Evolutionary conservation across 2,888 invertebrate species (phyloP).

Genomic region (Drosophila neonasuta): DNA sequence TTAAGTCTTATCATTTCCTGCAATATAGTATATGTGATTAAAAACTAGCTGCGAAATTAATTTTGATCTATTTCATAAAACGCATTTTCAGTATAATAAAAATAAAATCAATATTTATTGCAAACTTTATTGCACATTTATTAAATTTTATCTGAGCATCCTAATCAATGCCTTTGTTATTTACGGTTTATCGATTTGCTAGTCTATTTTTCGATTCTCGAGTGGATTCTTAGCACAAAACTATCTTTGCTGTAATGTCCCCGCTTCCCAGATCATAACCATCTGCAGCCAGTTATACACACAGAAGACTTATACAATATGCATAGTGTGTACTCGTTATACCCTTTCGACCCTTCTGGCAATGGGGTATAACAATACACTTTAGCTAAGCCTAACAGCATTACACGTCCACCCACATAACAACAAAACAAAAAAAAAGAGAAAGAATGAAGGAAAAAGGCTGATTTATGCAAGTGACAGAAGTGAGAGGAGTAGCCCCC

Average conservation of each 20-base stretch:
- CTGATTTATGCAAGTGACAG: constrained; percentile 37
- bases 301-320: constrained; percentile 29
- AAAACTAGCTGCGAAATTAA: background rate
- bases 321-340: constrained; percentile 14
- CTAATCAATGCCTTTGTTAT: background rate
- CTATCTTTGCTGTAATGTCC: constrained; percentile 1
- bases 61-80: background rate
- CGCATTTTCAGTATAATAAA: too few relatives aligned
- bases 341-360: constrained; percentile 38
- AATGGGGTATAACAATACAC: constrained; percentile 45
- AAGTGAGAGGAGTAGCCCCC: background rate
- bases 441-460: constrained; percentile 8
- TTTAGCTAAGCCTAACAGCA: constrained; percentile 49
- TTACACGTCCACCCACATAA: constrained; percentile 19
- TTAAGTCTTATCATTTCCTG: constrained; percentile 17
- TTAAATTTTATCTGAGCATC: background rate
- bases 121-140: background rate
- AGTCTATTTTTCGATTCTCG: background rate
- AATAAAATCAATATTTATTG: background rate
- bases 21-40: background rate
- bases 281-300: constrained; percentile 3
- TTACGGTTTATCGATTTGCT: constrained; percentile 1
- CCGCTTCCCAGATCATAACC: background rate
- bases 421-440: background rate
- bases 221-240: background rate